Conservation (phyloP, 2,888 invertebrate genomes). For the Pterostichus madidus region DNA sequence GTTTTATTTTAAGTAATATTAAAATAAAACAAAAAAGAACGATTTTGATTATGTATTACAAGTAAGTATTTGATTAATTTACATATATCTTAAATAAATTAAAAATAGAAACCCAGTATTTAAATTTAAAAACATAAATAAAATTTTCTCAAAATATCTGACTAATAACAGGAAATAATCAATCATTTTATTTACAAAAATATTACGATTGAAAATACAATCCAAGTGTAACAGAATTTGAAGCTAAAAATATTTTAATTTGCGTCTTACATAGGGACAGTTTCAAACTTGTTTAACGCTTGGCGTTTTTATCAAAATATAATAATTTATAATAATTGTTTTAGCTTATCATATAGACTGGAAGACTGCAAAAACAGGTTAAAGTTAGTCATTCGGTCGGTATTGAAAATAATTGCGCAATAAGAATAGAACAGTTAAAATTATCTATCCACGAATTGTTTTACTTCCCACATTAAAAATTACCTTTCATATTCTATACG, state of each 20-base stretch:
- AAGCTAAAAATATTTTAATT: too few species aligned
- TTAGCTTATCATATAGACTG: constrained; percentile 17
- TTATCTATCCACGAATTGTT: constrained; percentile 18
- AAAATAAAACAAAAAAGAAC: too few species aligned
- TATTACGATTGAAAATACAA: too few species aligned
- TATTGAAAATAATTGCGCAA: constrained; percentile 30
- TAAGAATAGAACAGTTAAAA: constrained; percentile 12
- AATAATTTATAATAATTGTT: constrained; percentile 51
- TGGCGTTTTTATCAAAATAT: constrained; percentile 20
- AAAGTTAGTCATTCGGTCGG: constrained; percentile 13
- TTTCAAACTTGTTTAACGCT: constrained; percentile 9
- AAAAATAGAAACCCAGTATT: too few species aligned
- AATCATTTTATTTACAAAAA: too few species aligned
- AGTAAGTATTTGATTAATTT: too few species aligned
- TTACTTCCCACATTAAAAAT: not conserved
- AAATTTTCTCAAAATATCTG: not conserved
- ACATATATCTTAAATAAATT: too few species aligned
- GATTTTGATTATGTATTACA: too few species aligned
- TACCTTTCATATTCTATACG: not conserved
- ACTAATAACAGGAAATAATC: not conserved
- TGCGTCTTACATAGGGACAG: not conserved
- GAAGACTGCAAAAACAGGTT: constrained; percentile 35
- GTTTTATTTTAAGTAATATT: too few species aligned
- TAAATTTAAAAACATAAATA: too few species aligned
- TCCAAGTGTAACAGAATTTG: too few species aligned